Base-by-base conservation (phyloP, 2,797 vertebrate species). In the Hirundo rustica region DNA sequence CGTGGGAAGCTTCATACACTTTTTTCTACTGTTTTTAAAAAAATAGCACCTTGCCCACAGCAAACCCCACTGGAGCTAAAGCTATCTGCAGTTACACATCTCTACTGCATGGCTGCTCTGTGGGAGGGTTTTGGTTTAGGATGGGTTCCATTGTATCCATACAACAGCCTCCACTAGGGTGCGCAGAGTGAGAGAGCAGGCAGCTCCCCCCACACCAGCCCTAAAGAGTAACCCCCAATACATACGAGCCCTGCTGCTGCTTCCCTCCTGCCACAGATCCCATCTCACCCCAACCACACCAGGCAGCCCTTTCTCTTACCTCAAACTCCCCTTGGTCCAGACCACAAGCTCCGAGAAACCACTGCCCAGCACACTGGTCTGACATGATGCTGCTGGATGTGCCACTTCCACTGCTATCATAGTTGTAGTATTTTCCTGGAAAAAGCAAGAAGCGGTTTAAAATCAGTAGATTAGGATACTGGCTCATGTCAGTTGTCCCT, bases 311-410 rank as follows among this genome's bases (percentile, higher is more conserved):
- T 79, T 80, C 61, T 62, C 96, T 96, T 68, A 98, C 99, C 98
- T 99, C 98, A 57, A 96, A 98, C 16, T 98, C 98, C 65, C 97
- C 98, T 3, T 99, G 98, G 68, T 98, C 99, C 61, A 99, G 97
- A 36, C 98, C 99, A 18, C 99, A 99, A 1, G 99, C 99, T 75
- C 97, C 98, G 0, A 99, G 98, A 96, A 99, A 99, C 99, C 99
- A 99, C 83, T 99, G 99, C 44, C 99, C 99, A 4, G 99, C 99
- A 95, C 99, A 99, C 96, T 99, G 99, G 96, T 99, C 99, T 10
- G 99, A 99, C 99, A 99, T 99, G 95, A 99, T 96, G 44, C 99
- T 99, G 86, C 97, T 98, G 38, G 98, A 99, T 14, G 98, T 97
- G 27, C 95, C 87, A 48, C 97, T 97, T n/a, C 98, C 97, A 62